phyloP scores from a whole-genome alignment of 1,140 invertebrate species.

The Physella acuta region DNA sequence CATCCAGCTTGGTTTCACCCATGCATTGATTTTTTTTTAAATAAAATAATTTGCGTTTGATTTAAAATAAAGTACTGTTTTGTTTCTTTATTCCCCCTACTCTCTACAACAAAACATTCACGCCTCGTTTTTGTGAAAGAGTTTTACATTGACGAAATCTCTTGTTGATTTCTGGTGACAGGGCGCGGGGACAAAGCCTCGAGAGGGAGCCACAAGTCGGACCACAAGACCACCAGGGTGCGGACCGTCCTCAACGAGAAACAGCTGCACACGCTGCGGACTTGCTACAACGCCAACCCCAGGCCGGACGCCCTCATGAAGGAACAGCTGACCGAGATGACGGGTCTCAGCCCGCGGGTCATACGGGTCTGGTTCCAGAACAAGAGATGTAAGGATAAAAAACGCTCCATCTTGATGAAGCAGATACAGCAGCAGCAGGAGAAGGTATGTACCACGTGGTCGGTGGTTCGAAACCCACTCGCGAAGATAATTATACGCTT shows the following conservation, averaged over 20 bases:
- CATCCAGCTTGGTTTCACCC: too few relatives aligned
- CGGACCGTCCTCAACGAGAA: conserved; percentile 98
- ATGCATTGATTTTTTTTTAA: too few relatives aligned
- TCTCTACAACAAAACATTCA: too few relatives aligned
- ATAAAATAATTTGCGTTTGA: too few relatives aligned
- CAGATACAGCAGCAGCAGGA: conserved; percentile 96
- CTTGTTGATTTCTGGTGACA: conserved; percentile 30
- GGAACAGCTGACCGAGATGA: conserved; percentile 99
- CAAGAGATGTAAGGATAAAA: conserved; percentile 99
- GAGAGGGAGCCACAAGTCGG: conserved; percentile 46
- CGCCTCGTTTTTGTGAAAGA: too few relatives aligned
- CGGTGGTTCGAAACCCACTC: too few relatives aligned
- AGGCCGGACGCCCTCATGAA: conserved; percentile 98
- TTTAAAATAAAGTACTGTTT: too few relatives aligned
- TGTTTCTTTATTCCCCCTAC: too few relatives aligned
- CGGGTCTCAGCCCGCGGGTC: conserved; percentile 88
- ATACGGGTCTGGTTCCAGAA: conserved; percentile 99
- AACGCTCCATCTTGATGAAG: conserved; percentile 93
- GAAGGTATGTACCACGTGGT: conserved; percentile 55
- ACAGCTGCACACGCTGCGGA: conserved; percentile 88
- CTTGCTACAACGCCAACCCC: conserved; percentile 94
- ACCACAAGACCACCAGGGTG: conserved; percentile 88
- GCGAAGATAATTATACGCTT: too few relatives aligned
- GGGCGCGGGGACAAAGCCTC: conserved; percentile 44
- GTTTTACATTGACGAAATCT: neutral